Percentiles rank a stretch among this genome's conserved stretches.
Conservation (phyloP, 2,113 vertebrate species). For the Corapipo altera region DNA sequence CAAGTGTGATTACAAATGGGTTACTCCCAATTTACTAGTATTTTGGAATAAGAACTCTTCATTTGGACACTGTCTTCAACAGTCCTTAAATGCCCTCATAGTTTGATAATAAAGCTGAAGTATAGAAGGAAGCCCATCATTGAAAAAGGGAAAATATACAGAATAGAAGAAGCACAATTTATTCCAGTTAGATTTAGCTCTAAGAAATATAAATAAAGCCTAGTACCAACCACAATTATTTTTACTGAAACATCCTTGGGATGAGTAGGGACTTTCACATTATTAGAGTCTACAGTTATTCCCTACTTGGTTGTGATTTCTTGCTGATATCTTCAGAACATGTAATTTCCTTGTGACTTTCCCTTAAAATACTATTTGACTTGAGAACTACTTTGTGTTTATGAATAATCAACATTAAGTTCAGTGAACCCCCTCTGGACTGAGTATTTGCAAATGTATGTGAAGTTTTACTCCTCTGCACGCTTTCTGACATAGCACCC, state of each 20-base stretch:
- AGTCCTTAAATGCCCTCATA: neutral
- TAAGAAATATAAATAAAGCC: neutral
- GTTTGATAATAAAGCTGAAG: neutral
- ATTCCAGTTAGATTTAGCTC: neutral
- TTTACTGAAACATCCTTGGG: neutral
- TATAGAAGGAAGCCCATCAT: neutral
- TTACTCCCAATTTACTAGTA: neutral
- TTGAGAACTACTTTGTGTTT: neutral
- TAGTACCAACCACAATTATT: neutral
- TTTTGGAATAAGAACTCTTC: neutral
- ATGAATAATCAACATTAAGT: neutral
- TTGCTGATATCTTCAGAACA: neutral
- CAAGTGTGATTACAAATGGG: neutral
- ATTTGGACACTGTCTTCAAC: neutral
- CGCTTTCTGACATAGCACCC: neutral
- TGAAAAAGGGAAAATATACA: neutral
- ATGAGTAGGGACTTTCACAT: neutral
- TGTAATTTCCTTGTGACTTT: neutral
- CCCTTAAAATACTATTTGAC: neutral
- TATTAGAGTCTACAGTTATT: neutral
- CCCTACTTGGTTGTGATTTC: neutral
- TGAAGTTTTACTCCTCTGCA: neutral
- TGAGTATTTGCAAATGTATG: neutral
- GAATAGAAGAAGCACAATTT: neutral
- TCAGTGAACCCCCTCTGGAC: neutral